Evolutionary conservation across 2,113 vertebrate species (phyloP), one percentile per base, ranked within the genome.

Genomic region (Pionites leucogaster): DNA sequence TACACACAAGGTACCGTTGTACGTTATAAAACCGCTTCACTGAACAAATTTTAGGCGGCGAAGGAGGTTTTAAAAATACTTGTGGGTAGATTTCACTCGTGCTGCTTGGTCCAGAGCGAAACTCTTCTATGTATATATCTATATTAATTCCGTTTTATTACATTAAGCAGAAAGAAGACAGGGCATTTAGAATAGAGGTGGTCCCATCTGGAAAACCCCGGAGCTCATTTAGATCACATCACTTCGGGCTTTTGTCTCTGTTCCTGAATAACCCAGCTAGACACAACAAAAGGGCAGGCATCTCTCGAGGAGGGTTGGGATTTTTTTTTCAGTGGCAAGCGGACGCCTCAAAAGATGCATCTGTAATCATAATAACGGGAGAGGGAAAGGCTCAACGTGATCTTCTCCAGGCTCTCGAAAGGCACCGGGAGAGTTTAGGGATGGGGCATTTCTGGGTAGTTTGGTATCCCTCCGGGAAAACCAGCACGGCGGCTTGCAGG

Each of bases 191-290:
- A 95, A 97, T 94, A 93, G 97, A 98, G 95, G 95, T 98, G 98
- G 99, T 98, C 99, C 99, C 99, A 99, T 99, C 99, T 99, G 99
- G 98, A 98, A 97, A 98, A 97, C 95, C 98, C 97, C 96, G 95
- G 98, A 99, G 97, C 98, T 99, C 98, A 99, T 99, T 99, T 99
- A 98, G 98, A 98, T 98, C 98, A 98, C 98, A 98, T 98, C 98
- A 98, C 98, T 98, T 97, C 96, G 98, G 96, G 98, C 98, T 98
- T 98, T 99, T 99, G 98, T 99, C 98, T 99, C 97, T 97, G 97
- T 97, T 98, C 96, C 95, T 97, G 97, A 98, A 98, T 98, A 98
- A 97, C 98, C 97, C 83, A 96, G 97, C 97, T 94, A 49, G 82
- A 64, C 90, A 94, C 85, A 98, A 98, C 97, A 98, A 98, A 98